These are phyloP conservation scores for Pseudoatta argentina DNA, from an alignment of 1,140 invertebrate species.

Conservation along the genomic window DNA sequence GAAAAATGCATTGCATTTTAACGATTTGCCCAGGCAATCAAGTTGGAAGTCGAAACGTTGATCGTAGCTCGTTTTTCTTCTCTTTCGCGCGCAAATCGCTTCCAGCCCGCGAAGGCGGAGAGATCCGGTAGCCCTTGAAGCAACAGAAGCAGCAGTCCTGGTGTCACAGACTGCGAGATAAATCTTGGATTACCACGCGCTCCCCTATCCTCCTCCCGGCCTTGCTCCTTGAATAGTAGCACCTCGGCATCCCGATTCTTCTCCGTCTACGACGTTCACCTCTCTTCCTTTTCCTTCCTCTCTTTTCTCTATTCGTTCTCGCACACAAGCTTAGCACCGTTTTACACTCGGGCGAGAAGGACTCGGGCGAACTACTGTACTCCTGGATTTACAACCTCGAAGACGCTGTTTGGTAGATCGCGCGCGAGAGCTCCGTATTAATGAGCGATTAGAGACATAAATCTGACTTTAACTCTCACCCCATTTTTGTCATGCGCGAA, in stretches of 20 bases:
- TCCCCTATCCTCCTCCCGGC: constrained; percentile 37
- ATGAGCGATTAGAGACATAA: constrained; percentile 64
- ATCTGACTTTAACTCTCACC: constrained; percentile 62
- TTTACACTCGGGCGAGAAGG: constrained; percentile 78
- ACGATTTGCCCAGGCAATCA: background rate
- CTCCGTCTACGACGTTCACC: constrained; percentile 51
- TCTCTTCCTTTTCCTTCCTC: background rate
- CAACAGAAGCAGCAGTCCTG: constrained; percentile 68
- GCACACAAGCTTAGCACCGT: constrained; percentile 81
- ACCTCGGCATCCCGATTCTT: constrained; percentile 64
- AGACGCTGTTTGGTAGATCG: constrained; percentile 60
- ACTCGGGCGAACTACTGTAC: constrained; percentile 75
- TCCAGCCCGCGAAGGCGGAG: constrained; percentile 52
- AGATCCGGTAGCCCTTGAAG: constrained; percentile 73
- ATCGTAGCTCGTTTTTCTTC: constrained; percentile 13
- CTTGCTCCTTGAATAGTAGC: constrained; percentile 61
- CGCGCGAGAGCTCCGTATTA: constrained; percentile 57
- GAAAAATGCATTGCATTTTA: background rate
- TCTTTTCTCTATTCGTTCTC: constrained; percentile 40
- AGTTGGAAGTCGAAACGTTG: constrained; percentile 11
- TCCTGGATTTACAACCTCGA: constrained; percentile 64
- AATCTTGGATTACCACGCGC: constrained; percentile 84
- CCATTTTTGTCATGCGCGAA: constrained; percentile 70
- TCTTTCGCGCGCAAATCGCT: constrained; percentile 23
- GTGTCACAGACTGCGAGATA: constrained; percentile 81